Percentiles rank a stretch among this genome's conserved stretches.
phyloP scores from a whole-genome alignment of 2,888 invertebrate genomes.

The Abrostola tripartita region DNA sequence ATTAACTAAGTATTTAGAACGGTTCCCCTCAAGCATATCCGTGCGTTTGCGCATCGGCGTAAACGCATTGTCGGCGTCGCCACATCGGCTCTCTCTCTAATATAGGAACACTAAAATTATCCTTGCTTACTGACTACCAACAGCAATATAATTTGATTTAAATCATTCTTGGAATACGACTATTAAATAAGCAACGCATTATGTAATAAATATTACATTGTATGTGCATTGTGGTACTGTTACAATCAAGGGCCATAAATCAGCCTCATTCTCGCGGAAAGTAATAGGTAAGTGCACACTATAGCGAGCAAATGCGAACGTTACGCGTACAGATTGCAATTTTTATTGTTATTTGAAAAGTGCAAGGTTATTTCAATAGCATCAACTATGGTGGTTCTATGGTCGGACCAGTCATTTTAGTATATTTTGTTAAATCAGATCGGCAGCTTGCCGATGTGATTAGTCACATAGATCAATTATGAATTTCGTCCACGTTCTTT shows the following conservation, averaged over 20 bases:
- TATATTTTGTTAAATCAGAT: too few relatives aligned
- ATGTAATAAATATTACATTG: neutral
- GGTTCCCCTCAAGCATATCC: conserved; percentile 31
- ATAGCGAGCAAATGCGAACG: conserved; percentile 17
- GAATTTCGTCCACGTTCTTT: too few relatives aligned
- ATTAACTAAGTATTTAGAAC: conserved; percentile 40
- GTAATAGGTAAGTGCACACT: conserved; percentile 7
- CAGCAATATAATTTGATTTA: neutral
- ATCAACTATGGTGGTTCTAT: too few relatives aligned
- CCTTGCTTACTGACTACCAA: conserved; percentile 4
- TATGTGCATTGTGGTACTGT: neutral
- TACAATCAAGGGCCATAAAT: conserved; percentile 6
- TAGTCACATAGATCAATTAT: too few relatives aligned
- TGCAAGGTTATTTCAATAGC: conserved; percentile 2
- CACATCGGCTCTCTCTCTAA: neutral
- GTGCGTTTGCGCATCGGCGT: conserved; percentile 20
- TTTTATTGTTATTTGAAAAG: conserved; percentile 12
- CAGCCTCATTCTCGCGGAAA: conserved; percentile 14
- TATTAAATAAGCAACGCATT: neutral
- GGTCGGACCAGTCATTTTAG: too few relatives aligned
- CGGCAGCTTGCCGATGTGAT: too few relatives aligned
- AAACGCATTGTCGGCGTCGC: conserved; percentile 3
- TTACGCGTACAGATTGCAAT: conserved; percentile 4
- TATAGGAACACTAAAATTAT: neutral
- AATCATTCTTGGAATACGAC: neutral